These are phyloP conservation scores for Nothocercus julius DNA, from an alignment of 2,113 vertebrate genomes.

Conservation along the genomic window DNA sequence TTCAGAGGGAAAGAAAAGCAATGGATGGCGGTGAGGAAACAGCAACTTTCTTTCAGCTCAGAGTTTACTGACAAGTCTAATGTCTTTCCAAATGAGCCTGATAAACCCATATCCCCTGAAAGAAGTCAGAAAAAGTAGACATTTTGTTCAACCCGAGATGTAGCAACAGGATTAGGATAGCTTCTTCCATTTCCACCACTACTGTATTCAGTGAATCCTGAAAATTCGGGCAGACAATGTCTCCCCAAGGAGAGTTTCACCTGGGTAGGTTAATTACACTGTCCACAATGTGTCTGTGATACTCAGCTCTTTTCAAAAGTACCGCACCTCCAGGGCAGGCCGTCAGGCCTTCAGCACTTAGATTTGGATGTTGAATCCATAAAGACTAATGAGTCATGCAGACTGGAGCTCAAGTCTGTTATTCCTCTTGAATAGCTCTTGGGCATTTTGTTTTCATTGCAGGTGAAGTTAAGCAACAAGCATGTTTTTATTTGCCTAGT, in stretches of 20 bases:
- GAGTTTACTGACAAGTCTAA: neutral
- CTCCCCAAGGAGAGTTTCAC: slow-evolving; percentile 22
- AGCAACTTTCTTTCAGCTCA: neutral
- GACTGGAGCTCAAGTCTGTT: slow-evolving; percentile 44
- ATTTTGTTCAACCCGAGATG: neutral
- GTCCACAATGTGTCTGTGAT: neutral
- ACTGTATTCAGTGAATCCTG: neutral
- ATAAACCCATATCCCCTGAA: neutral
- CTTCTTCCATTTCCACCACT: neutral
- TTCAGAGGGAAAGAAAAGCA: neutral
- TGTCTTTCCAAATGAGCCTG: neutral
- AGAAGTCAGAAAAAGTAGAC: neutral
- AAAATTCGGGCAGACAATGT: neutral
- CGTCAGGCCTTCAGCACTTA: neutral
- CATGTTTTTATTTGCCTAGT: slow-evolving; percentile 64
- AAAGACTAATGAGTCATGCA: slow-evolving; percentile 60
- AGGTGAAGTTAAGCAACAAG: slow-evolving; percentile 57
- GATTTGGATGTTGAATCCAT: slow-evolving; percentile 41
- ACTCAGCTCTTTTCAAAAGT: slow-evolving; percentile 24
- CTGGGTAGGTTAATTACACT: slow-evolving; percentile 28
- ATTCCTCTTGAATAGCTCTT: slow-evolving; percentile 52
- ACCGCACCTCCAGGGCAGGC: neutral
- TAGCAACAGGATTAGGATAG: neutral
- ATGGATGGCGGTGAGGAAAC: neutral
- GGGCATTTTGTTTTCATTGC: slow-evolving; percentile 69